Percentiles rank a stretch among this genome's conserved stretches.
phyloP scores from a whole-genome alignment of 2,113 vertebrate genomes.

The Hyaena hyaena region DNA sequence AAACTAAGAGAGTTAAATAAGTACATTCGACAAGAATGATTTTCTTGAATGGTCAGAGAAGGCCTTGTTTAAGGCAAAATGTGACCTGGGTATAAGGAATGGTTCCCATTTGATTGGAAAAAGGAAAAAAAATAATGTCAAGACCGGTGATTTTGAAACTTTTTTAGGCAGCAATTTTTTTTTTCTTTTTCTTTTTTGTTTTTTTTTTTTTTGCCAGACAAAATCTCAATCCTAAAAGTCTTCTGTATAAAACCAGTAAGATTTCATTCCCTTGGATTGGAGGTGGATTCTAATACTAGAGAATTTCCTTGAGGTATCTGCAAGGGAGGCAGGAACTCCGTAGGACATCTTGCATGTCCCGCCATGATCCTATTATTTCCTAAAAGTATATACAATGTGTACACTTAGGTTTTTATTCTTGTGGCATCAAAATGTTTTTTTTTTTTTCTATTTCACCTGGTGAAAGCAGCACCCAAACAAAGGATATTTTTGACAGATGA shows the following conservation, averaged over 20 bases:
- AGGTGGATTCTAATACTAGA: background rate
- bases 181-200: background rate
- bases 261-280: background rate
- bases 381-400: background rate
- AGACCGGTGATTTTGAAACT: background rate
- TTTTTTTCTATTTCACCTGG: background rate
- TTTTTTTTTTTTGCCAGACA: background rate
- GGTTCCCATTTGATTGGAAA: background rate
- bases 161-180: background rate
- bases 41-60: conserved; percentile 6
- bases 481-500: background rate
- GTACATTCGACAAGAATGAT: background rate
- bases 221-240: background rate
- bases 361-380: background rate
- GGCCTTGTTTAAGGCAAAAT: background rate
- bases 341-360: background rate
- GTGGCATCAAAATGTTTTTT: background rate
- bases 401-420: background rate
- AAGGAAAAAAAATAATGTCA: background rate
- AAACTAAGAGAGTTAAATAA: background rate
- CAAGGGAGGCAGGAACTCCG: background rate
- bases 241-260: background rate
- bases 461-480: background rate
- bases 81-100: background rate
- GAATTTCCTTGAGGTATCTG: background rate